Evolutionary conservation across 2,113 vertebrate genomes (phyloP).

Genomic region (Oryzias curvinotus): DNA sequence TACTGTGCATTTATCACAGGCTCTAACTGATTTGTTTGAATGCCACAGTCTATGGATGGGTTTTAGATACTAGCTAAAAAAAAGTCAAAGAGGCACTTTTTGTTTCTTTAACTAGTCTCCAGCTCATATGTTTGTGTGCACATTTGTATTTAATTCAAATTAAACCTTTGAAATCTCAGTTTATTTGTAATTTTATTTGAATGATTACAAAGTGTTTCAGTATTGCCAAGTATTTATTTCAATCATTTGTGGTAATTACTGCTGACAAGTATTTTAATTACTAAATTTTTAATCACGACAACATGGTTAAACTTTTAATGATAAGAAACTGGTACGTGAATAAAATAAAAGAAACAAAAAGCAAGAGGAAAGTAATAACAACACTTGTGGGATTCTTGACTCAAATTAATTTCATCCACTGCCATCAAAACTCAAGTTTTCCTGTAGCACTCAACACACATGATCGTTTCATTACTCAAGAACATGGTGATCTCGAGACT

Average conservation of each 20-base stretch:
- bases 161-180: slow-evolving; percentile 55
- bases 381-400: slow-evolving; percentile 9
- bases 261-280: background rate
- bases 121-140: slow-evolving; percentile 44
- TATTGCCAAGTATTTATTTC: slow-evolving; percentile 11
- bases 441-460: slow-evolving; percentile 61
- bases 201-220: slow-evolving; percentile 11
- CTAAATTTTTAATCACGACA: slow-evolving; percentile 7
- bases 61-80: slow-evolving; percentile 34
- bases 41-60: slow-evolving; percentile 20
- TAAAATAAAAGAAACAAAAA: slow-evolving; percentile 2
- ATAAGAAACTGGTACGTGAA: no score
- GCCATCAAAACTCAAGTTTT: slow-evolving; percentile 6
- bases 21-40: slow-evolving; percentile 43
- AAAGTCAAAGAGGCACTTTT: slow-evolving; percentile 26
- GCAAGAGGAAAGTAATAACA: background rate
- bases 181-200: slow-evolving; percentile 49
- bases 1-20: slow-evolving; percentile 32
- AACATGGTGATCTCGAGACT: slow-evolving; percentile 62
- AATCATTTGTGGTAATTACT: slow-evolving; percentile 7
- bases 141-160: slow-evolving; percentile 55
- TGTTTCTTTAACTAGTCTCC: slow-evolving; percentile 43
- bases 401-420: slow-evolving; percentile 19
- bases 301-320: background rate
- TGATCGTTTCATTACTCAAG: slow-evolving; percentile 38